Evolutionary conservation across 2,797 vertebrate genomes (phyloP).

Genomic region (Mormyrus hasselquistii): DNA sequence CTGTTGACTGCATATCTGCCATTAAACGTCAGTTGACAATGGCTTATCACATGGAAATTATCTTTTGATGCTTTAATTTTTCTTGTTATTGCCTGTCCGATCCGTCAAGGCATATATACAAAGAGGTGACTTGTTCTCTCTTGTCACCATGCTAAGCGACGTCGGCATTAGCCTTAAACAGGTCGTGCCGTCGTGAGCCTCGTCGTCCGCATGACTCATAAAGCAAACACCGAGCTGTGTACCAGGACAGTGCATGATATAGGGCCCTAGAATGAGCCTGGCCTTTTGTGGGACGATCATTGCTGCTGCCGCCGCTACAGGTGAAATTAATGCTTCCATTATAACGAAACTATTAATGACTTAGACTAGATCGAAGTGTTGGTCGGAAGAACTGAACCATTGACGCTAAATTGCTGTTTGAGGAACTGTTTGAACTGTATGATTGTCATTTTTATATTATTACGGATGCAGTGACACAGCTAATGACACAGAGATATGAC

Average conservation of each 20-base stretch:
- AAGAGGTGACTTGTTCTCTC: not conserved
- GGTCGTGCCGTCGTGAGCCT: not conserved
- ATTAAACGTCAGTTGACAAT: not conserved
- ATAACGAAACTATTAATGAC: not conserved
- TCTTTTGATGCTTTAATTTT: not conserved
- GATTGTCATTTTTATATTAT: not conserved
- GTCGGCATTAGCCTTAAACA: not conserved
- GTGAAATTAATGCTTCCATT: not conserved
- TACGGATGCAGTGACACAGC: not conserved
- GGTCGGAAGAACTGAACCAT: not conserved
- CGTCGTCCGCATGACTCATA: not conserved
- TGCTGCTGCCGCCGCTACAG: not conserved
- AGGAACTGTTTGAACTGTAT: not conserved
- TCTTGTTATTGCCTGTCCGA: not conserved
- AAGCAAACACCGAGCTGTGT: not conserved
- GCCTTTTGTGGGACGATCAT: not conserved
- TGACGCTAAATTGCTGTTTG: not conserved
- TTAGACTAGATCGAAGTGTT: not conserved
- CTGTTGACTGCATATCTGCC: not conserved
- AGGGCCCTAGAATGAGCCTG: not conserved
- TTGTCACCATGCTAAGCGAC: not conserved
- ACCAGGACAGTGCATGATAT: not conserved
- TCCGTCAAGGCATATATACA: not conserved
- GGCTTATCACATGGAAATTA: not conserved
- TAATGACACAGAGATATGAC: not conserved